Evolutionary conservation across 1,140 invertebrate species (phyloP).

Genomic region (Rhopalosiphum maidis): DNA sequence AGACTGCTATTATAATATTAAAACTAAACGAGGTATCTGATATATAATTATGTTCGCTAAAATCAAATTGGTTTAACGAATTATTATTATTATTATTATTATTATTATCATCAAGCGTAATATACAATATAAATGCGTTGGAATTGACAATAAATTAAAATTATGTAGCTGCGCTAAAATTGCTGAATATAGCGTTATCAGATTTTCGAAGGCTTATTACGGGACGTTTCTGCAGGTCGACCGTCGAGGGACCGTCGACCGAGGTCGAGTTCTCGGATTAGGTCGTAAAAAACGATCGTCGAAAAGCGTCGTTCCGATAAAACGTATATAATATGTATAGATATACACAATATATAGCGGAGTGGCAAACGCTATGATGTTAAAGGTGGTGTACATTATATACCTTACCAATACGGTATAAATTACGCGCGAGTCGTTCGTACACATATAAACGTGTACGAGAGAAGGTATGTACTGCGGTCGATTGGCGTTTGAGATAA

Average conservation of each 20-base stretch:
- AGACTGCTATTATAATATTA: not conserved
- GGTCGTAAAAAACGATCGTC: not conserved
- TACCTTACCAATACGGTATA: not conserved
- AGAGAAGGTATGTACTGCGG: not conserved
- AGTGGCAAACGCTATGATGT: not conserved
- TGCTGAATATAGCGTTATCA: not conserved
- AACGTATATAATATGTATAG: not conserved
- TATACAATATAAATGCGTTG: not conserved
- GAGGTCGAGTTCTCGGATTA: not conserved
- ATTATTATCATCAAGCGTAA: not conserved
- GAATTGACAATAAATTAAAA: not conserved
- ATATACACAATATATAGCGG: too few relatives aligned
- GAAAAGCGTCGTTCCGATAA: not conserved
- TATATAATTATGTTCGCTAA: not conserved
- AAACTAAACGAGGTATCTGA: not conserved
- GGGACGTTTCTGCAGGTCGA: not conserved
- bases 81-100: not conserved
- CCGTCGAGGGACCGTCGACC: not conserved
- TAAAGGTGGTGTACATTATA: not conserved
- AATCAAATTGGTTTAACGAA: not conserved
- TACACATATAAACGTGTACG: not conserved
- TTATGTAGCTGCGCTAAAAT: not conserved
- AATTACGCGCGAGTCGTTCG: not conserved
- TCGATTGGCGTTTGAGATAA: constrained; percentile 9
- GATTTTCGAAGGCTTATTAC: not conserved